Base-by-base conservation (phyloP, 1,140 invertebrate species). In the Drosophila subpulchrella region DNA sequence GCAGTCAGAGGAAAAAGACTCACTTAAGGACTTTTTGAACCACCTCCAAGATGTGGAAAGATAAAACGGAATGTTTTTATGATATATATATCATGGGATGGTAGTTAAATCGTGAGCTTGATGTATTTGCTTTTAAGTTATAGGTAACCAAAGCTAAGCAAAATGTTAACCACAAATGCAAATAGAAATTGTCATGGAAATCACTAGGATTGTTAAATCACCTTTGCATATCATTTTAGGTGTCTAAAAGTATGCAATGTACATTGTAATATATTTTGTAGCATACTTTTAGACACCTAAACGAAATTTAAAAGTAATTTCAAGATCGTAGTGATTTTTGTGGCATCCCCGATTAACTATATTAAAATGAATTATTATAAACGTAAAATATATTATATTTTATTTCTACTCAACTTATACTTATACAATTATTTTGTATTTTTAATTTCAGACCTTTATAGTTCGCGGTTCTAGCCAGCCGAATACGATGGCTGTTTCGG, bases 401-500 rank as follows among this genome's bases (percentile, higher is more conserved):
- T 7, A 6, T 7, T 32, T 32, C 6, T 10, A 10, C 2, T 10
- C 7, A 8, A 44, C 24, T 30, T 4, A n/a, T 30, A 3, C 6
- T n/a, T n/a, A n/a, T n/a, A n/a, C n/a, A n/a, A n/a, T 5, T 20
- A 11, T 12, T 3, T 30, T 5, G 48, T 27, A 10, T 12, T 5
- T 56, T 6, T 2, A 30, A 1, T 13, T 93, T 94, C 93, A 98
- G 97, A 97, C 97, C 90, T 99, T 99, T 90, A 97, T 99, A 7
- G 97, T 99, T 7, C 95, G 98, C 24, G 97, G 98, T 86, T 98
- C 98, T 10, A 98, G 97, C 90, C 97, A 98, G 90, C 95, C 95
- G 6, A 95, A 97, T 78, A 98, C 98, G 20, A 98, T 98, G 97
- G 98, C 98, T 15, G 95, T 99, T 51, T 98, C 97, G 30, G 97